Percentiles rank a stretch among this genome's conserved stretches.
Evolutionary conservation across 2,113 vertebrate genomes (phyloP).

Genomic region (Phrynocephalus versicolor): DNA sequence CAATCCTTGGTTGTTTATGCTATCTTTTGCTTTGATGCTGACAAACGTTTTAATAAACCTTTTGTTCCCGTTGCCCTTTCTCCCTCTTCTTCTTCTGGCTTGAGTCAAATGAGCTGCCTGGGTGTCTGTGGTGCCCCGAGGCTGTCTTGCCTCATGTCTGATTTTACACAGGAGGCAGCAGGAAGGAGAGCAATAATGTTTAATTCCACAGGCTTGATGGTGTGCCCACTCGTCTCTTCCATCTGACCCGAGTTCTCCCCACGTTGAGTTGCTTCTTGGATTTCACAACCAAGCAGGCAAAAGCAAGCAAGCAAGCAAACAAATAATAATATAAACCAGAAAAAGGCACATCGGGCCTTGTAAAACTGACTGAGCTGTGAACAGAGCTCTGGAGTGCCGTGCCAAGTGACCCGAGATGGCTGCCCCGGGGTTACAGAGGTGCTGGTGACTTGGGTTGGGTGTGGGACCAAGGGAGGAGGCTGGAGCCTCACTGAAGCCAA

Average conservation of each 20-base stretch:
- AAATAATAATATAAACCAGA: too few species aligned
- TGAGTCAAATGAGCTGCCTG: neutral
- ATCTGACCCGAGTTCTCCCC: constrained; percentile 62
- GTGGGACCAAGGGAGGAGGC: constrained; percentile 2
- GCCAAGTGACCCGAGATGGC: neutral
- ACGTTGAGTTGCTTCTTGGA: constrained; percentile 61
- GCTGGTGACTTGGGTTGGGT: constrained; percentile 49
- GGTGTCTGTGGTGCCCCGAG: neutral
- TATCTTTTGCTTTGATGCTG: too few species aligned
- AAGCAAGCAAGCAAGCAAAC: constrained; percentile 64
- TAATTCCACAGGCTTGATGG: constrained; percentile 25
- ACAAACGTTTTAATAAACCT: too few species aligned
- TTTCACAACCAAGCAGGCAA: constrained; percentile 70
- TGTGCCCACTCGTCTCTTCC: constrained; percentile 46
- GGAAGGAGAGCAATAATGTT: neutral
- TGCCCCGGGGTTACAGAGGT: neutral
- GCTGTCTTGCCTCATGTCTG: neutral
- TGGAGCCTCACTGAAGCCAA: neutral
- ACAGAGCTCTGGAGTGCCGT: neutral
- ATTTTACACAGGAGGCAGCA: neutral
- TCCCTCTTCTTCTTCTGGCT: neutral
- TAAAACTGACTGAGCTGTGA: constrained; percentile 41
- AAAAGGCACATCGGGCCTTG: constrained; percentile 59
- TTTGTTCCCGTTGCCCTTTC: too few species aligned
- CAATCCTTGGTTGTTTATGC: neutral